Conservation (phyloP, 2,113 vertebrate genomes). For the Antennarius striatus region DNA sequence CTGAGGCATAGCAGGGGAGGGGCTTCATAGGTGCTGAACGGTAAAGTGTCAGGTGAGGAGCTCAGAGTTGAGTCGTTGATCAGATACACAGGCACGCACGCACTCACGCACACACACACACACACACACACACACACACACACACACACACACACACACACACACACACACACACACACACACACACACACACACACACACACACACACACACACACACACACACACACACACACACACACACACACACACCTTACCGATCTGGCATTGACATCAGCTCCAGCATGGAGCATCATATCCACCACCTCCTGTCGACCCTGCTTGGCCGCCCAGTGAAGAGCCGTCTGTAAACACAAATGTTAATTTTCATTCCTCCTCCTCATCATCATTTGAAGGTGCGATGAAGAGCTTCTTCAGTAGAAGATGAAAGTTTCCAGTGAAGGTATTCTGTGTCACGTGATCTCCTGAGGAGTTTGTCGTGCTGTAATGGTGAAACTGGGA, state of each 20-base stretch:
- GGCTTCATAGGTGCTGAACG: no score
- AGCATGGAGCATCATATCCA: slow-evolving; percentile 78
- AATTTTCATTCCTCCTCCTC: slow-evolving; percentile 8
- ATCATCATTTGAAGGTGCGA: no score
- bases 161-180: neutral
- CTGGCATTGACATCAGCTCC: slow-evolving; percentile 82
- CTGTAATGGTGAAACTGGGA: no score
- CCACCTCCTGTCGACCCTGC: slow-evolving; percentile 68
- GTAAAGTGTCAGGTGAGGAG: no score
- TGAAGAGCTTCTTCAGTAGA: no score
- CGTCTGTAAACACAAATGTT: slow-evolving; percentile 66
- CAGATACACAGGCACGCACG: neutral
- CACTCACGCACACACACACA: slow-evolving; percentile 55
- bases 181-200: slow-evolving; percentile 6
- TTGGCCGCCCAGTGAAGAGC: slow-evolving; percentile 80
- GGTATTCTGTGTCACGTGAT: no score
- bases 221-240: slow-evolving; percentile 55
- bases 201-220: slow-evolving; percentile 3
- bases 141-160: slow-evolving; percentile 52
- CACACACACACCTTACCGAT: slow-evolving; percentile 74
- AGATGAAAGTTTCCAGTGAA: no score
- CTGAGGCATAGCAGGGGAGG: no score
- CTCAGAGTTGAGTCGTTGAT: neutral
- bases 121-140: slow-evolving; percentile 52
- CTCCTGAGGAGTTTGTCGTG: no score